phyloP scores from a whole-genome alignment of 2,888 invertebrate genomes.

The Coleophora deauratella region DNA sequence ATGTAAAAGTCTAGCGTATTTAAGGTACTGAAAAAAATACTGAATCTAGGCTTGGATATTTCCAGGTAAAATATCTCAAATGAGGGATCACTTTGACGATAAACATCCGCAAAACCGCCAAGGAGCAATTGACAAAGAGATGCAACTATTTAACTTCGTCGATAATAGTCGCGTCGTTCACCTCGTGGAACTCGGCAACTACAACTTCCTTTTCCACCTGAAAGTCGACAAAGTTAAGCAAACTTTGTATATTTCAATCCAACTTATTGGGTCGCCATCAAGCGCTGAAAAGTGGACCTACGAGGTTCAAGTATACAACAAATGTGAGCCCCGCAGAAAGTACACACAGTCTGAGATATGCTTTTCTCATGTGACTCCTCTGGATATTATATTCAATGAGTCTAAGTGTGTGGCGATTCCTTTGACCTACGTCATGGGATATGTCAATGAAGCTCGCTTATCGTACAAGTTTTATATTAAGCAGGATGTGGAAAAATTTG shows the following conservation, averaged over 20 bases:
- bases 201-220: conserved; percentile 40
- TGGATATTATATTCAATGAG: conserved; percentile 27
- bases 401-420: conserved; percentile 34
- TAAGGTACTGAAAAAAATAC: no score
- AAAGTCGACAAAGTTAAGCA: conserved; percentile 25
- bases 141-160: conserved; percentile 25
- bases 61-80: conserved; percentile 42
- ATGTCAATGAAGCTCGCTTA: conserved; percentile 20
- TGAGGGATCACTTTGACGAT: conserved; percentile 36
- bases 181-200: conserved; percentile 30
- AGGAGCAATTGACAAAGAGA: conserved; percentile 37
- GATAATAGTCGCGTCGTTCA: conserved; percentile 25
- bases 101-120: conserved; percentile 30
- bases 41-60: no score
- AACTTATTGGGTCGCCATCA: conserved; percentile 20
- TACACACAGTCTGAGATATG: conserved; percentile 34
- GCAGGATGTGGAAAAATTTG: conserved; percentile 10
- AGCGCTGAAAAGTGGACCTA: conserved; percentile 52
- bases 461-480: conserved; percentile 33
- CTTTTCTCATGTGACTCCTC: conserved; percentile 20
- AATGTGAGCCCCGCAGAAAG: conserved; percentile 39
- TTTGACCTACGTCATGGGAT: conserved; percentile 22
- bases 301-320: conserved; percentile 50
- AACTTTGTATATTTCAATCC: conserved; percentile 37
- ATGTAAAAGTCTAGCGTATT: no score